phyloP scores from a whole-genome alignment of 2,888 invertebrate species.

The Ectemnius continuus region DNA sequence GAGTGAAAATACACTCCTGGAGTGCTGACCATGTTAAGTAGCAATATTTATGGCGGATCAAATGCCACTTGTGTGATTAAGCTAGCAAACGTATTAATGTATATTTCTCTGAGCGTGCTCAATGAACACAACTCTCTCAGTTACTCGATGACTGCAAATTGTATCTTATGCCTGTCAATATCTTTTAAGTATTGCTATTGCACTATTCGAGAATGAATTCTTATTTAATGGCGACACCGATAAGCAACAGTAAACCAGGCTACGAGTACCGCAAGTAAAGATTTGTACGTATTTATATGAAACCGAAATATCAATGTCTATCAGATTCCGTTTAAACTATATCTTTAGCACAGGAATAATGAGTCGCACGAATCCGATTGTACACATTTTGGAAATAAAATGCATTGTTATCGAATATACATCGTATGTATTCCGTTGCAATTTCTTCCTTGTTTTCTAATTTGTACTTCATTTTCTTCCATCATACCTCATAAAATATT shows the following conservation, averaged over 20 bases:
- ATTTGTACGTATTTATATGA: slow-evolving; percentile 27
- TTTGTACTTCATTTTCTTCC: too few relatives aligned
- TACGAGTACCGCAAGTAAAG: not conserved
- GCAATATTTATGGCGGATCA: not conserved
- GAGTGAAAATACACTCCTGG: too few relatives aligned
- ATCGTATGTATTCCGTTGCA: too few relatives aligned
- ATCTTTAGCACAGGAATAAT: slow-evolving; percentile 7
- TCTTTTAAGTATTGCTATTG: not conserved
- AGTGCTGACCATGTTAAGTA: slow-evolving; percentile 16
- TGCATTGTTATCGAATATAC: slow-evolving; percentile 7
- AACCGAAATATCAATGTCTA: slow-evolving; percentile 20
- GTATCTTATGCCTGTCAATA: not conserved
- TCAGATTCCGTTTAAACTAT: slow-evolving; percentile 16
- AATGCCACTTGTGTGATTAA: slow-evolving; percentile 1
- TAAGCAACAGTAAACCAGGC: not conserved
- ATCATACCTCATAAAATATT: too few relatives aligned
- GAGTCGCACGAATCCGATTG: slow-evolving; percentile 5
- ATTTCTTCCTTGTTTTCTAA: too few relatives aligned
- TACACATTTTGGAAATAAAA: slow-evolving; percentile 21
- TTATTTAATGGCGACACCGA: not conserved
- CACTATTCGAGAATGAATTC: not conserved
- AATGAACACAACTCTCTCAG: slow-evolving; percentile 1
- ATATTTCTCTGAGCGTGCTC: slow-evolving; percentile 1
- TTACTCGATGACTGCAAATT: not conserved
- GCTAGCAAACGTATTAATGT: not conserved